Evolutionary conservation across 2,113 vertebrate genomes (phyloP).

Genomic region (Hydrochoerus hydrochaeris): DNA sequence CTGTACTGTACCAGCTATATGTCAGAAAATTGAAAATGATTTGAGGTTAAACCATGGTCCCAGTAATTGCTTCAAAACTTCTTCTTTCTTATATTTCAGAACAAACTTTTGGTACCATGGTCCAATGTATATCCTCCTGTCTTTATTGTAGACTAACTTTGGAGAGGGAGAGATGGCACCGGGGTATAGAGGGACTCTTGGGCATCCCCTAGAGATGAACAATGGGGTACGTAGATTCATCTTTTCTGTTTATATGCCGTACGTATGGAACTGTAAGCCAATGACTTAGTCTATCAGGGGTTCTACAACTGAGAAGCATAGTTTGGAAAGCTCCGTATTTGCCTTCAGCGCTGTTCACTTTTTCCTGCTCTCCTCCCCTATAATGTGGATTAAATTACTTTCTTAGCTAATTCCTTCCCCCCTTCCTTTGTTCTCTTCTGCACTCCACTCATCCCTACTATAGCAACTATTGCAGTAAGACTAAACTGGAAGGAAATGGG

Average conservation of each 20-base stretch:
- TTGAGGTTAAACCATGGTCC: not conserved
- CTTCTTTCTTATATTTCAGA: not conserved
- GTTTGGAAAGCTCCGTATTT: not conserved
- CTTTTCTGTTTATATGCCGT: not conserved
- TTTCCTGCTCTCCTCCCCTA: not conserved
- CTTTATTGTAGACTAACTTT: not conserved
- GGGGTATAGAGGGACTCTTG: not conserved
- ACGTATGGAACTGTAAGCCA: not conserved
- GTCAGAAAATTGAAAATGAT: not conserved
- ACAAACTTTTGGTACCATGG: not conserved
- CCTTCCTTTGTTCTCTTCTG: not conserved
- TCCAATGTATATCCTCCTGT: not conserved
- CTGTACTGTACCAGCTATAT: not conserved
- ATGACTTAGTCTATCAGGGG: not conserved
- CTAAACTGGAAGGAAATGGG: constrained; percentile 38
- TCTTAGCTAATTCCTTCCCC: not conserved
- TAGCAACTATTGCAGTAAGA: not conserved
- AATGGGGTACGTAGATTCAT: not conserved
- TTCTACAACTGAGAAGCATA: constrained; percentile 3
- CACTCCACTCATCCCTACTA: not conserved
- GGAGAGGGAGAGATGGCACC: not conserved
- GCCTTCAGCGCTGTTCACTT: not conserved
- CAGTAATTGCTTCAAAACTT: not conserved
- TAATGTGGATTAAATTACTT: not conserved
- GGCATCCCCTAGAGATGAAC: not conserved